These are phyloP conservation scores for Lasioglossum lativentre DNA, from an alignment of 2,888 invertebrate species.

Conservation along the genomic window DNA sequence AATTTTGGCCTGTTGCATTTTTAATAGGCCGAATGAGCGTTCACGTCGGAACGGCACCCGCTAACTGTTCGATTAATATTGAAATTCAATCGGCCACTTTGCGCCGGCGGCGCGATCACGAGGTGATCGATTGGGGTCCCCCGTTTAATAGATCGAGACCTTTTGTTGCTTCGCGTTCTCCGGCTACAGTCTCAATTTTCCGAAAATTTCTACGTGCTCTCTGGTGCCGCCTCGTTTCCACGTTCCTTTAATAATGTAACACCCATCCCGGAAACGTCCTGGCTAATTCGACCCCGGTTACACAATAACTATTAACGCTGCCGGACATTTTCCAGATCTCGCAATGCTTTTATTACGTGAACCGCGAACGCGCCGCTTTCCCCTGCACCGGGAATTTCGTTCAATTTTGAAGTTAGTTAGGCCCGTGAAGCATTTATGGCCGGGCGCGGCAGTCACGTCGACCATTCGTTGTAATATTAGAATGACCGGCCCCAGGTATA, in stretches of 20 bases:
- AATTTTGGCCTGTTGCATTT: slow-evolving; percentile 51
- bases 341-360: neutral
- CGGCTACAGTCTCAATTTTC: neutral
- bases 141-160: slow-evolving; percentile 16
- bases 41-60: slow-evolving; percentile 19
- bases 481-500: slow-evolving; percentile 29
- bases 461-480: slow-evolving; percentile 31
- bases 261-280: neutral
- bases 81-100: slow-evolving; percentile 57
- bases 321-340: neutral
- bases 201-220: neutral
- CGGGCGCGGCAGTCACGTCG: slow-evolving; percentile 8
- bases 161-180: neutral
- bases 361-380: no score
- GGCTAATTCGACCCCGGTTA: slow-evolving; percentile 1
- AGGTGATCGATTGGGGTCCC: slow-evolving; percentile 16
- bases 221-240: neutral
- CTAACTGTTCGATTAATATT: slow-evolving; percentile 53
- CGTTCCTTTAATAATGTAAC: slow-evolving; percentile 4
- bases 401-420: slow-evolving; percentile 24
- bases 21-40: slow-evolving; percentile 45
- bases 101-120: slow-evolving; percentile 25
- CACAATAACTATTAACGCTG: neutral
- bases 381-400: neutral
- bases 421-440: slow-evolving; percentile 12